Evolutionary conservation across 2,888 invertebrate genomes (phyloP).

Genomic region (Apodemia duryi): DNA sequence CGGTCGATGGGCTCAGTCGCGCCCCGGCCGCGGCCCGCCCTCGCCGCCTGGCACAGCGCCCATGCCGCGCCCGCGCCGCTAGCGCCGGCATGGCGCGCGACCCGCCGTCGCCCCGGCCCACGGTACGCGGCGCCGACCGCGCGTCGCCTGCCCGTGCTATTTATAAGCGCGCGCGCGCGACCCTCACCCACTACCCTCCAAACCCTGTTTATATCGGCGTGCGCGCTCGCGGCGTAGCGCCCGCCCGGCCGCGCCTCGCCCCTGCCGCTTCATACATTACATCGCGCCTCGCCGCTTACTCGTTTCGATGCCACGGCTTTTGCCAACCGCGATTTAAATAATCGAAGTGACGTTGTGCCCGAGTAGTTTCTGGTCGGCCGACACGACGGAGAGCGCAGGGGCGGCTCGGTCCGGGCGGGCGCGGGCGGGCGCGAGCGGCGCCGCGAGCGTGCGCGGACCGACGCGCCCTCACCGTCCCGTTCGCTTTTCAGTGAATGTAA

Average conservation of each 20-base stretch:
- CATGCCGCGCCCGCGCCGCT: slow-evolving; percentile 49
- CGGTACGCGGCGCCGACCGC: slow-evolving; percentile 21
- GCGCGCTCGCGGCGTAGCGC: slow-evolving; percentile 26
- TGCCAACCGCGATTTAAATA: not conserved
- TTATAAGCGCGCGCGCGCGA: slow-evolving; percentile 47
- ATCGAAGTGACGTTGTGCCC: not conserved
- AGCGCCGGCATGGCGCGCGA: slow-evolving; percentile 46
- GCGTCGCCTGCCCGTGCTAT: slow-evolving; percentile 50
- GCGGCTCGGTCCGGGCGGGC: not conserved
- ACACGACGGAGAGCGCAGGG: not conserved
- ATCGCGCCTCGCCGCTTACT: not conserved
- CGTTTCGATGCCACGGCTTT: not conserved
- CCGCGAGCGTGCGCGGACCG: slow-evolving; percentile 18
- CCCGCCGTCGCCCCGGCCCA: slow-evolving; percentile 31
- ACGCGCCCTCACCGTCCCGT: slow-evolving; percentile 3
- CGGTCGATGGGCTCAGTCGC: slow-evolving; percentile 43
- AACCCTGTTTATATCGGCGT: slow-evolving; percentile 42
- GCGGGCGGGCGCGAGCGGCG: slow-evolving; percentile 20
- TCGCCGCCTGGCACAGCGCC: slow-evolving; percentile 52
- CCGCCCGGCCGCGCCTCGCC: slow-evolving; percentile 22
- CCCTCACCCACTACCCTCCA: slow-evolving; percentile 65
- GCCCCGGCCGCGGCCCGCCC: slow-evolving; percentile 53
- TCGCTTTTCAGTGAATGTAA: slow-evolving; percentile 8
- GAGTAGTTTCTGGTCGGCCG: not conserved
- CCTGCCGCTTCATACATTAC: slow-evolving; percentile 24